These are phyloP conservation scores for Actenoides lindsayi DNA, from an alignment of 2,113 vertebrate species.

Conservation along the genomic window DNA sequence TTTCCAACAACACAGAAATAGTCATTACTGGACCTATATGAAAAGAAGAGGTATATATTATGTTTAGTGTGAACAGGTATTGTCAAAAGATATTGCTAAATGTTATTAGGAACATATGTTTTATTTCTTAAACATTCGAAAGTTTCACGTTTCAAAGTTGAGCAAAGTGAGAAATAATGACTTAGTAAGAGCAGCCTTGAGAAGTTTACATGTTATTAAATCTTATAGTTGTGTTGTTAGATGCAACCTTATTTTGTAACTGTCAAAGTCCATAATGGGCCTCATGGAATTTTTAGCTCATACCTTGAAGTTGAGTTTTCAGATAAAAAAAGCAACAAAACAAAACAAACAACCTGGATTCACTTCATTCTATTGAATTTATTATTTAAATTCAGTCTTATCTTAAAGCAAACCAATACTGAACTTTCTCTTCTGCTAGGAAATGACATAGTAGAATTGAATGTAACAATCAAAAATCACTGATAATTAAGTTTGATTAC, in stretches of 20 bases:
- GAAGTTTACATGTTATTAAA: neutral
- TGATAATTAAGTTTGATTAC: neutral
- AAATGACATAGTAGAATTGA: neutral
- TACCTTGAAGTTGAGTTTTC: neutral
- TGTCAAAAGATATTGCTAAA: neutral
- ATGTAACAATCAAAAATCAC: neutral
- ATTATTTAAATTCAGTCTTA: neutral
- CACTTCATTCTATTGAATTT: neutral
- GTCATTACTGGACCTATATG: neutral
- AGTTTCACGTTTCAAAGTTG: neutral
- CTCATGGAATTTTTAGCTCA: neutral
- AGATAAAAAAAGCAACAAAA: neutral
- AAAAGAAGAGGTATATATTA: neutral
- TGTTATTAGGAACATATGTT: neutral
- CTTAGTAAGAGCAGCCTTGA: neutral
- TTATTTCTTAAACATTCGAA: neutral
- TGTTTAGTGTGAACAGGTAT: neutral
- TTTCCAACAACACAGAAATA: neutral
- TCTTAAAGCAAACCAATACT: neutral
- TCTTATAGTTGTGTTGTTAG: neutral
- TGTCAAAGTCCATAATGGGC: neutral
- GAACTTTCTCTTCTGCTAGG: neutral
- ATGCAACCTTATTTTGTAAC: neutral
- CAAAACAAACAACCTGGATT: neutral
- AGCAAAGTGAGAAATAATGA: no score